A percentile compares a stretch with the other conserved stretches of the same genome.
Conservation (phyloP, 2,888 invertebrate genomes). For the Trachelus tabidus region DNA sequence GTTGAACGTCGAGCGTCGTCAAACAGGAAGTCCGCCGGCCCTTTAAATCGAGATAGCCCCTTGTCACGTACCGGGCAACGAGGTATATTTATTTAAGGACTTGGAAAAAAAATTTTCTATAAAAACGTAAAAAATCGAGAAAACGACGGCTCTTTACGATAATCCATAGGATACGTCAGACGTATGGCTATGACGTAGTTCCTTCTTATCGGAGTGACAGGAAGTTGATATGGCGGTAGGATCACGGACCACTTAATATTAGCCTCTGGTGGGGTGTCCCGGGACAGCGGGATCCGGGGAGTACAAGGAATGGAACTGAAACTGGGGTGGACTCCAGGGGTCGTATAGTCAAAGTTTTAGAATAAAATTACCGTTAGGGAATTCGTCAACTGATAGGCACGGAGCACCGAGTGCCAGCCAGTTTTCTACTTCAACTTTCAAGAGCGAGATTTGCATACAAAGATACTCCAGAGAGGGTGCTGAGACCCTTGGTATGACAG, state of each 20-base stretch:
- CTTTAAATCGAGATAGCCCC: neutral
- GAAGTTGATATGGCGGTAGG: neutral
- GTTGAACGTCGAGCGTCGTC: neutral
- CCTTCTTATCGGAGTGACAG: neutral
- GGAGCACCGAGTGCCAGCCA: slow-evolving; percentile 12
- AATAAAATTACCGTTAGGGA: slow-evolving; percentile 54
- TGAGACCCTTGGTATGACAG: neutral
- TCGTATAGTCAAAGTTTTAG: slow-evolving; percentile 33
- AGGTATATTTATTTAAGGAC: neutral
- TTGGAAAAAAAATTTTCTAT: neutral
- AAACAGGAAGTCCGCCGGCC: neutral
- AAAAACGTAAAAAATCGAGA: neutral
- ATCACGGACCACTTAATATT: slow-evolving; percentile 17
- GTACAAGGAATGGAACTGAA: neutral
- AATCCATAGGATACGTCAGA: neutral
- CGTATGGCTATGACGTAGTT: neutral
- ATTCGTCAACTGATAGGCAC: slow-evolving; percentile 50
- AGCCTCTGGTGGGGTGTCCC: slow-evolving; percentile 9
- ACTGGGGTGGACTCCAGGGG: neutral
- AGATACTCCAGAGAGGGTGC: slow-evolving; percentile 21
- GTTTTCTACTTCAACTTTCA: slow-evolving; percentile 5
- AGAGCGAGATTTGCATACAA: slow-evolving; percentile 41
- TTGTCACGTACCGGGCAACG: neutral
- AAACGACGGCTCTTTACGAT: neutral
- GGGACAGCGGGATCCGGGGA: neutral